Evolutionary conservation across 53 echinoderm and acorn worm species (phyloP), one percentile per base, ranked within the genome.

Genomic region (Zoroaster sp.): DNA sequence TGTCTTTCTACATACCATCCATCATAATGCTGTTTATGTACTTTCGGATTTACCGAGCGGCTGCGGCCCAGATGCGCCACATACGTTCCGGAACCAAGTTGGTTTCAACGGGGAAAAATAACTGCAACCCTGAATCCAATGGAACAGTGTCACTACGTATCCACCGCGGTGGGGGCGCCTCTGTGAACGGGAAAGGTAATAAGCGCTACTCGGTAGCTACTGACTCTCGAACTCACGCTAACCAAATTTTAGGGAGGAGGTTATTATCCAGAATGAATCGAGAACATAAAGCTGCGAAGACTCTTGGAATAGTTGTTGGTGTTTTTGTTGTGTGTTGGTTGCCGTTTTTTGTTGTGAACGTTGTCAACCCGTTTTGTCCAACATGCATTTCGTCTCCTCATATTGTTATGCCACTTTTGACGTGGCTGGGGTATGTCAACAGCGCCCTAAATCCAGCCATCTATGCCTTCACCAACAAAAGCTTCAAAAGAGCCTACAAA

Each of bases 1-100:
- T 95, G 43, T 95, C 95, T 25, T 95, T 95, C 82, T 95, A 95
- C 76, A 21, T 95, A 31, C 95, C 95, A 49, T 91, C 91, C 54
- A 39, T 93, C 35, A 92, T 93, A 40, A 95, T 95, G 93, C 52
- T 93, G 83, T 93, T 95, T 45, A 93, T 89, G 43, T 95, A 95
- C 78, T 93, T 70, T 47, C 92, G 80, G 63, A 93, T 93, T 32
- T 95, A 93, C 68, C 55, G 87, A 20, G 90, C 93, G 33, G 95
- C 93, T 69, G 89, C 80, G 1, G 91, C 81, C 5, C 95, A 95
- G 87, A 91, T 93, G 70, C 74, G 91, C 13, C 91, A 91, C 65
- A 95, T 95, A 72, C 47, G 87, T 65, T 83, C 91, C 8, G 95
- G 95, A 6, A 95, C 93, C 36, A 95, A 95, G 32, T 14, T 86